Evolutionary conservation across 2,113 vertebrate species (phyloP), one percentile per base, ranked within the genome.

Genomic region (Crotophaga sulcirostris): DNA sequence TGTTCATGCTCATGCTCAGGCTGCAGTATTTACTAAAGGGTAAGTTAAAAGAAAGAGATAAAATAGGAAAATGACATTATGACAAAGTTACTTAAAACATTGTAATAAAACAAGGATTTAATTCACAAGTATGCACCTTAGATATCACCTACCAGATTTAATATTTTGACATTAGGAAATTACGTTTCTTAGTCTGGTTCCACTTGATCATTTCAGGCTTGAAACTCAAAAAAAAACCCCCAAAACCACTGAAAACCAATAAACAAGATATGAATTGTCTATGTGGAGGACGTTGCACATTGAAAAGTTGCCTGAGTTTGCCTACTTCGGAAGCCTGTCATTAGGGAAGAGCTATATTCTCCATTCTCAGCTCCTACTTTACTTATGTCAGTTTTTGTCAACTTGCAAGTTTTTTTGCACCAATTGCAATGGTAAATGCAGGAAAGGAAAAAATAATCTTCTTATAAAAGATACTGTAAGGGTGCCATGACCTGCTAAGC

Each of bases 111-210:
- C 26, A 70, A 34, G 6, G 28, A n/a, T 68, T 78, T 84, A 5
- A 31, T 82, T 82, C 44, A 63, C 56, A 36, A 13, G 19, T 82
- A 49, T 34, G 49, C 29, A 45, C 10, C 23, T 86, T 16, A 64
- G 15, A 20, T 80, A 52, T 60, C 36, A 93, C 85, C 80, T 67
- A 63, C 12, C 25, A 68, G 28, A 68, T 77, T 77, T 87, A 76
- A 34, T 76, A 64, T 54, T 94, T 89, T 91, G 26, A 72, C 19
- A 56, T 68, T 69, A 73, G 19, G 67, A 87, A 72, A 62, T 64
- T 19, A 56, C 28, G 14, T 93, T 94, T 87, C 47, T 63, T 42
- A 47, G 5, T 78, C 52, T 69, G 12, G 4, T 80, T 94, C 13
- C 76, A 92, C 36, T 51, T 82, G 17, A 36, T 84, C 4, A 64